Base-by-base conservation (phyloP, 2,113 vertebrate species). In the Rhodinocichla rosea region DNA sequence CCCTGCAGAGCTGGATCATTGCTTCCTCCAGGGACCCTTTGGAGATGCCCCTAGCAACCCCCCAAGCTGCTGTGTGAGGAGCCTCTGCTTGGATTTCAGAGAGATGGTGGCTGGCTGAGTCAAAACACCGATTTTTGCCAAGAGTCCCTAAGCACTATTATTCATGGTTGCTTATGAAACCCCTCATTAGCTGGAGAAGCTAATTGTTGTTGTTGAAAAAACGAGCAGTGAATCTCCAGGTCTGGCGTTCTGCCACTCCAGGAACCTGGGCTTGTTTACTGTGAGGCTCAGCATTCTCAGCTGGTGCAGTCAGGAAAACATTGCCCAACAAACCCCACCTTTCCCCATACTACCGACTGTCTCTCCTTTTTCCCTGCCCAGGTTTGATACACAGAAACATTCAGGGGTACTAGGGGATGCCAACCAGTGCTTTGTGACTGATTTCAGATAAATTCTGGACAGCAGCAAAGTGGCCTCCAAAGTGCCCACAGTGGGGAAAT, bases 101-200 rank as follows among this genome's bases (percentile, higher is more conserved):
- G 10, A 49, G 47, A 28, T 2, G 1, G 35, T 15, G 59, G 6
- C 55, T 33, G n/a, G 1, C 59, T 4, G 42, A 64, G 62, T 44
- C 95, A 37, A 59, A 87, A 44, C 83, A 27, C 49, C 1, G 2
- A 7, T 53, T 57, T 85, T 78, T 75, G 79, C 90, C 88, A 94
- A 40, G 75, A 84, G 67, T 64, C 83, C 78, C 91, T 26, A 30
- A 83, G 81, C 91, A 21, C 87, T 55, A 37, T 95, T 93, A 87
- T 90, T 89, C 69, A 56, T 28, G 68, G 82, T 35, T 94, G 90
- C 87, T 94, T 83, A 74, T 90, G 89, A 95, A 94, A 92, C 86
- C 81, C 75, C 81, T 89, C 80, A 96, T 95, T 92, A 94, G 91
- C 94, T 89, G 71, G 45, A 92, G 93, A 24, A 89, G 82, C 90